Base-by-base conservation (phyloP, 2,888 invertebrate species). In the Apodemia zela region DNA sequence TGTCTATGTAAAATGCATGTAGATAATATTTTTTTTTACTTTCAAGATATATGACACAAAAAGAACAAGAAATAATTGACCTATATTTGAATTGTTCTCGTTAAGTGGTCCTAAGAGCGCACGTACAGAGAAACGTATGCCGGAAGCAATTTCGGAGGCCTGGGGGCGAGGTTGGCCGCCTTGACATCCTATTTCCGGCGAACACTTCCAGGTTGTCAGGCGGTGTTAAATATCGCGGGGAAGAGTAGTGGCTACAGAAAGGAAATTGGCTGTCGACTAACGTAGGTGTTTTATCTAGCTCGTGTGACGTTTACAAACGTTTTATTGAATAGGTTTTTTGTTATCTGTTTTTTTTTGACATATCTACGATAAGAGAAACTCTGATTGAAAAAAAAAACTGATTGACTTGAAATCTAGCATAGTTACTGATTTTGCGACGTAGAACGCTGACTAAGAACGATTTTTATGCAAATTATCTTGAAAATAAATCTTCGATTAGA, bases 191-290 rank as follows among this genome's bases (percentile, higher is more conserved):
- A 90, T 89, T 88, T 89, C 89, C 89, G 85, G 80, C 61, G 72
- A 76, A 78, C 79, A 80, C 80, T 82, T 82, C 79, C 87, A 86
- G 81, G 82, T 82, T 84, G 82, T 82, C 84, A 83, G 82, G 71
- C 74, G 73, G 71, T 73, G 75, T 76, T 75, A 75, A 78, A 77
- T 76, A 86, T 81, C 81, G 72, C 78, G 83, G 83, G 84, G 81
- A 82, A 84, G 83, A 84, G 84, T 81, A 82, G 81, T 81, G 73
- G 71, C 77, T 78, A 72, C 76, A 70, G 74, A 73, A 82, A 84
- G 89, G 90, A 89, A 89, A 90, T 90, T 89, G 84, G 89, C 81
- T 80, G 87, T 87, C 88, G 84, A 84, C 87, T 86, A 83, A 79
- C 79, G 79, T 86, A 85, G 86, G 77, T 73, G 76, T 75, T 74